Conservation (phyloP, 2,888 invertebrate genomes). For the Lycophotia porphyrea region DNA sequence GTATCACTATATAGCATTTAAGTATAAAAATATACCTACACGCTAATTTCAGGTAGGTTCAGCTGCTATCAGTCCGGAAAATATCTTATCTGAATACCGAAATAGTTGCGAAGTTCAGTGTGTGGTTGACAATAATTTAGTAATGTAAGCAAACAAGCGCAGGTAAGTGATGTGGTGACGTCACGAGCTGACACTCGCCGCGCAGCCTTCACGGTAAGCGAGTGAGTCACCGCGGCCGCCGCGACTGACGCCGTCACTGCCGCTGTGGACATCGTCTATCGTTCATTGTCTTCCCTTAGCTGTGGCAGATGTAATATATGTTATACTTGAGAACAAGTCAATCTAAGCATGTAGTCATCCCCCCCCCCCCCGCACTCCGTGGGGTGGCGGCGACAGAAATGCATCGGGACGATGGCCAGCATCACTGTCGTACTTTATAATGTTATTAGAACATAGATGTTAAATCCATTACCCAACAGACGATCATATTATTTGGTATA, state of each 20-base stretch:
- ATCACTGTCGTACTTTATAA: neutral
- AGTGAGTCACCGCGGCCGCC: conserved; percentile 58
- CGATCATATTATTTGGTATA: neutral
- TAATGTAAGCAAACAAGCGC: conserved; percentile 46
- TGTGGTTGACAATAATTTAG: conserved; percentile 35
- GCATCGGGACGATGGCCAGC: no score
- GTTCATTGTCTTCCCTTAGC: neutral
- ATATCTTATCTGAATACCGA: conserved; percentile 21
- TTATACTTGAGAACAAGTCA: neutral
- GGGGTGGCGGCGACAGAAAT: neutral
- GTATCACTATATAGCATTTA: neutral
- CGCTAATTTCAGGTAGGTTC: conserved; percentile 2
- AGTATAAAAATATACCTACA: neutral
- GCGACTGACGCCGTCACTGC: neutral
- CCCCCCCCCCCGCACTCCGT: no score
- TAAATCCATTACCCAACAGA: neutral
- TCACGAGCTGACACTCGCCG: conserved; percentile 61
- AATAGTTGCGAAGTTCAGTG: conserved; percentile 29
- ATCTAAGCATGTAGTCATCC: neutral
- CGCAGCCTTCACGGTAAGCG: conserved; percentile 56
- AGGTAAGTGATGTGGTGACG: conserved; percentile 43
- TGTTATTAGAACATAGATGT: neutral
- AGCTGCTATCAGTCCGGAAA: neutral
- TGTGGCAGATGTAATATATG: neutral
- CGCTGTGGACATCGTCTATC: neutral